Conservation (phyloP, 2,888 invertebrate genomes). For the Eilema caniola region DNA sequence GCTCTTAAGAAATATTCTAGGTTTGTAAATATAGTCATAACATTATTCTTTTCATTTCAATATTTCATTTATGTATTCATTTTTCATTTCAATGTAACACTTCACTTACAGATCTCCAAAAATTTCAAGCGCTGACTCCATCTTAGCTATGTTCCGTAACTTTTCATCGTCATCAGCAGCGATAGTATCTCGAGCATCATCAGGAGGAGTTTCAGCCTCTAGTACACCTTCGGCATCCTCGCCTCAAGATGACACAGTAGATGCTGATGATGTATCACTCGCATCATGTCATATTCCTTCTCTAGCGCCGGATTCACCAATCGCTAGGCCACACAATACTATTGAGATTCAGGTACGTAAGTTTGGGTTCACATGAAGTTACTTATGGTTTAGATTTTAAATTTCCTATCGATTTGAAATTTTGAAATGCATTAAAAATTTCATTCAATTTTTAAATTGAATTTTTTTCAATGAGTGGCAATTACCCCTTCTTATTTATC, state of each 20-base stretch:
- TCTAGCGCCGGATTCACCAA: constrained; percentile 89
- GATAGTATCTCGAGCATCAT: constrained; percentile 87
- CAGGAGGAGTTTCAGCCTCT: constrained; percentile 89
- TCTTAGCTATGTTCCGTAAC: constrained; percentile 92
- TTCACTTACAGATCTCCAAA: constrained; percentile 84
- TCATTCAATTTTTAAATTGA: background rate
- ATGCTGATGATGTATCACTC: constrained; percentile 91
- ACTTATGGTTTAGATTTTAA: too few relatives aligned
- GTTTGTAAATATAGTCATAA: constrained; percentile 46
- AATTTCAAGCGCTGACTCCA: constrained; percentile 92
- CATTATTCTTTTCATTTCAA: too few relatives aligned
- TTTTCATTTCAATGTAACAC: background rate
- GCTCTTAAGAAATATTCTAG: constrained; percentile 87
- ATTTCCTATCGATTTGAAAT: too few relatives aligned
- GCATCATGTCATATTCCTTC: constrained; percentile 88
- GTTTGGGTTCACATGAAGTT: background rate
- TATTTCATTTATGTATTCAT: background rate
- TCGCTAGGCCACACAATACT: constrained; percentile 77
- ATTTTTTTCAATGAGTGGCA: background rate
- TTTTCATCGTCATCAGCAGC: constrained; percentile 89
- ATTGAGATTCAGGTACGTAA: constrained; percentile 79
- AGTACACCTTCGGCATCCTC: constrained; percentile 92
- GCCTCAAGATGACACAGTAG: constrained; percentile 90
- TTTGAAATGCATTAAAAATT: too few relatives aligned
- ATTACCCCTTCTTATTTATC: background rate